phyloP scores from a whole-genome alignment of 2,888 invertebrate species.

The Saturnia japonica region DNA sequence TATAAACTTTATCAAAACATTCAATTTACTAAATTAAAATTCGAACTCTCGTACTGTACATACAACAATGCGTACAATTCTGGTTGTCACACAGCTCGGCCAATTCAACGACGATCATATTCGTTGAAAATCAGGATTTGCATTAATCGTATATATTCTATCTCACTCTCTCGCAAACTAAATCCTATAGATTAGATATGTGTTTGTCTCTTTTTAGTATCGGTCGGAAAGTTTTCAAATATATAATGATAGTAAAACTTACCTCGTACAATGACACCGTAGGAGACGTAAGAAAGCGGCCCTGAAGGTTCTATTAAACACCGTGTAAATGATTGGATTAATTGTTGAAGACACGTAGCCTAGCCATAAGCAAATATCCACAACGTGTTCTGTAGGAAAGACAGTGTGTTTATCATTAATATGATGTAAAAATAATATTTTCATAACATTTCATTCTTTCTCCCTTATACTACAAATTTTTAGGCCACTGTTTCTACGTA shows the following conservation, averaged over 20 bases:
- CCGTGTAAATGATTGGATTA: conserved; percentile 96
- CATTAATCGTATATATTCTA: too few species aligned
- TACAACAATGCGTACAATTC: too few species aligned
- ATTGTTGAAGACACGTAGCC: conserved; percentile 96
- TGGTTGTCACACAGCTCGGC: too few species aligned
- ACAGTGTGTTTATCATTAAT: conserved; percentile 2
- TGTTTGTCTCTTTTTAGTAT: neutral
- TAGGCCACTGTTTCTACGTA: too few species aligned
- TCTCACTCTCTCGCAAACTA: too few species aligned
- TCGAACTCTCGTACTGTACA: too few species aligned
- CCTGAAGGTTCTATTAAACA: conserved; percentile 94
- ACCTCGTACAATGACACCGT: conserved; percentile 89
- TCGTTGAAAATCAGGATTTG: too few species aligned
- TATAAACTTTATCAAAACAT: too few species aligned
- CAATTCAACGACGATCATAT: too few species aligned
- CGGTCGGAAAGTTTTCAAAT: too few species aligned
- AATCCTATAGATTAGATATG: too few species aligned
- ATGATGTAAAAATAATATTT: neutral
- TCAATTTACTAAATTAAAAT: too few species aligned
- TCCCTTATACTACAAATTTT: neutral
- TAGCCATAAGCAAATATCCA: conserved; percentile 93
- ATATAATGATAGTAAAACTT: conserved; percentile 21
- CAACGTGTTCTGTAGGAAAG: conserved; percentile 81
- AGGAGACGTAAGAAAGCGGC: conserved; percentile 91
- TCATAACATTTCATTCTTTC: neutral